These are phyloP conservation scores for Gastracanthus pulcherrimus DNA, from an alignment of 2,888 invertebrate genomes.

Conservation along the genomic window DNA sequence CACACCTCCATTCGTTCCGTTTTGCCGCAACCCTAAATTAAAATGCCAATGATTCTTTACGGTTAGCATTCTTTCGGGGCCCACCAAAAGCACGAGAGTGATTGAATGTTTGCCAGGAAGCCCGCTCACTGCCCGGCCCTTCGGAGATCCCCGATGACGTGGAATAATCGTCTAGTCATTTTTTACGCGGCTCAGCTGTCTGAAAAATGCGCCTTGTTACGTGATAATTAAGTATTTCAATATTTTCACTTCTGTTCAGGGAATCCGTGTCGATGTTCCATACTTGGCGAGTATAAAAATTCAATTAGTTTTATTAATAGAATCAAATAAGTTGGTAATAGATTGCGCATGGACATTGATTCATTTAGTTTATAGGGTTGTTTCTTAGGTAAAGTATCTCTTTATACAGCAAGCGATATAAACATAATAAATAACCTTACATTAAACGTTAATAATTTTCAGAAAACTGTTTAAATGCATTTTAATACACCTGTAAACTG, in stretches of 20 bases:
- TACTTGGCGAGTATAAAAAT: not conserved
- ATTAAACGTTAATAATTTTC: no score
- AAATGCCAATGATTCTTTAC: constrained; percentile 21
- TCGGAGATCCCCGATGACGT: constrained; percentile 4
- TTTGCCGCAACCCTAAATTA: constrained; percentile 22
- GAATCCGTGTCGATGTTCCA: not conserved
- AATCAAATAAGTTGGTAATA: not conserved
- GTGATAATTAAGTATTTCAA: constrained; percentile 6
- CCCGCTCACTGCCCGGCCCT: not conserved
- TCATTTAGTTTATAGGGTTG: no score
- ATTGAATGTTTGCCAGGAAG: constrained; percentile 11
- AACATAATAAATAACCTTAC: no score
- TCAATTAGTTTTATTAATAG: not conserved
- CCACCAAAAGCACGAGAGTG: constrained; percentile 8
- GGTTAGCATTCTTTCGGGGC: not conserved
- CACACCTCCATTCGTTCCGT: constrained; percentile 3
- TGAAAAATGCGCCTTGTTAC: not conserved
- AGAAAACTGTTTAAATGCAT: no score
- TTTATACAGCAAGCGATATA: no score
- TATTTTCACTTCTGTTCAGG: not conserved
- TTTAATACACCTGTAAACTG: no score
- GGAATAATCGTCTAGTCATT: constrained; percentile 23
- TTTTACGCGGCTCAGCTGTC: not conserved
- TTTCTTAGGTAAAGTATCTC: no score
- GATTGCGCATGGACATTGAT: no score